These are phyloP conservation scores for Apteryx mantelli DNA, from an alignment of 2,113 vertebrate genomes.

Conservation along the genomic window DNA sequence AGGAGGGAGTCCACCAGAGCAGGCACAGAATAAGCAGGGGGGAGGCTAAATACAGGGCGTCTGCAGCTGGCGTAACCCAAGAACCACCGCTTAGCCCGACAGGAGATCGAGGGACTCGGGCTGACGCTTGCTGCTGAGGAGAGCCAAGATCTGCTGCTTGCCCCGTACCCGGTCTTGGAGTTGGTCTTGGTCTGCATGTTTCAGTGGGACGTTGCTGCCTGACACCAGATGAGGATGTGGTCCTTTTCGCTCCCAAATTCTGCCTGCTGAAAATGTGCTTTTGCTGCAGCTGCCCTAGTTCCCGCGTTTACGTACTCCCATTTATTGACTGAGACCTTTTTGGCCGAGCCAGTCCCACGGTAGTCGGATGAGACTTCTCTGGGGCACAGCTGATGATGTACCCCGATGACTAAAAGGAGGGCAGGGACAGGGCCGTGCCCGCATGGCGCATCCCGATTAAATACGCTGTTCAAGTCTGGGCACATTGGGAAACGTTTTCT, in stretches of 20 bases:
- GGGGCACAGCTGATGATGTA: neutral
- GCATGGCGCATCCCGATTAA: neutral
- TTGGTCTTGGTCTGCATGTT: neutral
- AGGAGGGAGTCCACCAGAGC: neutral
- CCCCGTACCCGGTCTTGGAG: neutral
- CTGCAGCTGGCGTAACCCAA: neutral
- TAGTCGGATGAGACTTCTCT: neutral
- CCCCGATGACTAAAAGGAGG: conserved; percentile 7
- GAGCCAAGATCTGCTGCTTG: neutral
- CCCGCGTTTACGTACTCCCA: accelerated
- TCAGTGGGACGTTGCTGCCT: neutral
- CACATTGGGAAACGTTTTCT: conserved; percentile 11
- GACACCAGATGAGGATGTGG: too few relatives aligned
- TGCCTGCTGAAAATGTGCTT: neutral
- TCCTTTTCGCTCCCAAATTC: neutral
- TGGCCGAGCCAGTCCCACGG: neutral
- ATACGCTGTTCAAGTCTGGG: neutral
- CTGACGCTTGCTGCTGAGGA: neutral
- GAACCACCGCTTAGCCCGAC: neutral
- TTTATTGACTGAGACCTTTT: accelerated
- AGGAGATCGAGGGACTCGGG: neutral
- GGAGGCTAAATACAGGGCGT: neutral
- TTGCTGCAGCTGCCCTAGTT: neutral
- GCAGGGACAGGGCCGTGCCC: neutral
- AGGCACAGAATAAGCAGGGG: neutral